Conservation (phyloP, 2,797 vertebrate species). For the Gymnothorax javanicus region DNA sequence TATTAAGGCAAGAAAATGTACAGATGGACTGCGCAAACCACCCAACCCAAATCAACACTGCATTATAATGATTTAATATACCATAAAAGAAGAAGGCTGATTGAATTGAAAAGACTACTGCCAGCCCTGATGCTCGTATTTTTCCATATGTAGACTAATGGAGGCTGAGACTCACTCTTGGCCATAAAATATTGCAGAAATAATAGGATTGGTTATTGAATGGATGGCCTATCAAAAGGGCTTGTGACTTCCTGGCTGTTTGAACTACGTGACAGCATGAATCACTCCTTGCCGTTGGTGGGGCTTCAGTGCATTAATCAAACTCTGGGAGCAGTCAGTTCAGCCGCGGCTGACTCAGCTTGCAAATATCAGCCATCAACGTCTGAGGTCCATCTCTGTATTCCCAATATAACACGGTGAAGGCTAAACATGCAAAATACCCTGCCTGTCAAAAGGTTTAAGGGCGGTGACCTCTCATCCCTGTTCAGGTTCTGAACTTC, state of each 20-base stretch:
- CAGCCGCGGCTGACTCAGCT: background rate
- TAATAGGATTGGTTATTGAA: background rate
- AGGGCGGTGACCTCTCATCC: too few relatives aligned
- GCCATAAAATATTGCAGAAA: background rate
- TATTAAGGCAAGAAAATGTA: background rate
- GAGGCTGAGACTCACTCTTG: background rate
- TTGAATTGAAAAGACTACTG: background rate
- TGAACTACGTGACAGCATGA: background rate
- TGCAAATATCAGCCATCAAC: background rate
- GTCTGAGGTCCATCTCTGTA: background rate
- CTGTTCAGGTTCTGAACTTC: too few relatives aligned
- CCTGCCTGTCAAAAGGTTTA: too few relatives aligned
- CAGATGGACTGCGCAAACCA: background rate
- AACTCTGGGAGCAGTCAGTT: background rate
- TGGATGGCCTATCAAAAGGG: background rate
- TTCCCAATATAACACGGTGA: background rate
- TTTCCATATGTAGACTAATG: background rate
- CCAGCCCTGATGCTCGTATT: background rate
- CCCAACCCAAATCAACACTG: background rate
- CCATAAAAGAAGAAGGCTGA: background rate
- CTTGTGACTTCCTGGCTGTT: background rate
- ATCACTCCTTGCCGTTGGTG: background rate
- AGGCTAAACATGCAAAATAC: too few relatives aligned
- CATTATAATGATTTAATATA: conserved; percentile 8
- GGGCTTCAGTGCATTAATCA: conserved; percentile 12